Conservation (phyloP, 2,888 invertebrate genomes). For the Chrysodeixis includens region DNA sequence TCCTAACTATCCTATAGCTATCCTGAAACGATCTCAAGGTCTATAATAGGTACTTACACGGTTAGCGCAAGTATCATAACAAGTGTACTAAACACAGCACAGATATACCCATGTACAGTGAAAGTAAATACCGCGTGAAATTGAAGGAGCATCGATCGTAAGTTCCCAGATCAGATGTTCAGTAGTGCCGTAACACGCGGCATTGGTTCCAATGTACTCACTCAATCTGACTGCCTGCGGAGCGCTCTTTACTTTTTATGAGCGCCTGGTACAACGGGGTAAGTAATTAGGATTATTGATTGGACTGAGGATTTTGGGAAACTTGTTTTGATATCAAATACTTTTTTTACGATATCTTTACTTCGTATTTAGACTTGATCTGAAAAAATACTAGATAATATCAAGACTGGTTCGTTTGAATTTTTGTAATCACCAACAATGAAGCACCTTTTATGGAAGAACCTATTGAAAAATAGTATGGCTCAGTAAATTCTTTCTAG, state of each 20-base stretch:
- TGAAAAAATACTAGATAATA: too few relatives aligned
- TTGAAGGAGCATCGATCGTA: constrained; percentile 74
- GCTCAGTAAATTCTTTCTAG: background rate
- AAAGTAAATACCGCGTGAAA: constrained; percentile 80
- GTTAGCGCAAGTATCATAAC: constrained; percentile 34
- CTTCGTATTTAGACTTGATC: too few relatives aligned
- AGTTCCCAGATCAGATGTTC: constrained; percentile 62
- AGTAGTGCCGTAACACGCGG: constrained; percentile 51
- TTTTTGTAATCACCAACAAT: too few relatives aligned
- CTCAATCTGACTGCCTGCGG: constrained; percentile 52
- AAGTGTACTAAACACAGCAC: constrained; percentile 55
- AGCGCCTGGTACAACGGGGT: constrained; percentile 28
- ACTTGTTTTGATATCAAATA: background rate
- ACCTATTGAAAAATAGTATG: background rate
- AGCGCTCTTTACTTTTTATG: constrained; percentile 38
- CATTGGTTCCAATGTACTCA: constrained; percentile 55
- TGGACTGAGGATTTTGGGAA: background rate
- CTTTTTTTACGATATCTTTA: too few relatives aligned
- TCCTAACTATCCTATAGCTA: background rate
- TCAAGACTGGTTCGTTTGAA: too few relatives aligned
- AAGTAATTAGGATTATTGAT: constrained; percentile 29
- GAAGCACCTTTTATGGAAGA: background rate
- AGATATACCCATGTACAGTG: constrained; percentile 63
- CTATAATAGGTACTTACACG: constrained; percentile 16
- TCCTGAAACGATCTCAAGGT: constrained; percentile 13